These are phyloP conservation scores for Dreissena polymorpha DNA, from an alignment of 1,140 invertebrate species.

Conservation along the genomic window DNA sequence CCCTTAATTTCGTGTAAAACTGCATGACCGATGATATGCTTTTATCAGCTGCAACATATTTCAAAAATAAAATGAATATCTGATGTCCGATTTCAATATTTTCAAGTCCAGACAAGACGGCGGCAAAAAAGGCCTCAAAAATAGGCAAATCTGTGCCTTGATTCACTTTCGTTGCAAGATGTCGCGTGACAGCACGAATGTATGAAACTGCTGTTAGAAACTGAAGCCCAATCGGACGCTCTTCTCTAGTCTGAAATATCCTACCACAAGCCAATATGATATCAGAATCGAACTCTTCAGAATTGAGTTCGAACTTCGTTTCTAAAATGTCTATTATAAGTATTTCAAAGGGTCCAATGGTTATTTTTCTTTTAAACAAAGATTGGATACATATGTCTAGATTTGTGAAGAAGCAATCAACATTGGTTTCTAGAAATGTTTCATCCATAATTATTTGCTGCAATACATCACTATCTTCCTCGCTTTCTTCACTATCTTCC, in stretches of 20 bases:
- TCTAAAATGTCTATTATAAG: conserved; percentile 17
- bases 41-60: neutral
- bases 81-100: neutral
- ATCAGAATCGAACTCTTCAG: neutral
- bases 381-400: neutral
- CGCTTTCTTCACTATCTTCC: neutral
- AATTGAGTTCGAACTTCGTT: neutral
- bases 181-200: neutral
- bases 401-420: neutral
- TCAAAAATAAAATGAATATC: conserved; percentile 21
- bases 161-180: neutral
- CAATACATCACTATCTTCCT: neutral
- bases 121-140: neutral
- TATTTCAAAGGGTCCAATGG: conserved; percentile 4
- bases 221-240: neutral
- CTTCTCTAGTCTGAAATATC: conserved; percentile 1
- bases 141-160: neutral
- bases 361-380: neutral
- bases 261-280: neutral
- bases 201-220: conserved; percentile 20
- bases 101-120: neutral
- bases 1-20: conserved; percentile 1
- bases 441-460: neutral
- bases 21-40: neutral
- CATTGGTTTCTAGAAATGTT: neutral